phyloP scores from a whole-genome alignment of 2,113 vertebrate species.

The Elephantulus edwardii region DNA sequence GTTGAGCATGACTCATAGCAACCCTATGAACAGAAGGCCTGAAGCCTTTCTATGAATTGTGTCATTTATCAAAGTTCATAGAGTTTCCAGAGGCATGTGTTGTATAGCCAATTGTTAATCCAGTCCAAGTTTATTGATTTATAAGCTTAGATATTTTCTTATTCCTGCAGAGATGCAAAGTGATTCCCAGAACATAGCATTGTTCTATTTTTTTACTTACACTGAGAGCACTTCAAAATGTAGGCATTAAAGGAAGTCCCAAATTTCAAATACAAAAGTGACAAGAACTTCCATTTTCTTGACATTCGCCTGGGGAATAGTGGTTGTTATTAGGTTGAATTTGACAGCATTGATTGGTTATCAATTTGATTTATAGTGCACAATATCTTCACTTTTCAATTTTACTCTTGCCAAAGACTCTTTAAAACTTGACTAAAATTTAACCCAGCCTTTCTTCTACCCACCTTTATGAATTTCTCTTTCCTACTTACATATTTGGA shows the following conservation, averaged over 20 bases:
- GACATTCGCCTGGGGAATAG: conserved; percentile 80
- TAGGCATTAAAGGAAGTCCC: conserved; percentile 72
- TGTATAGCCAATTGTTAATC: neutral
- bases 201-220: conserved; percentile 45
- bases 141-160: neutral
- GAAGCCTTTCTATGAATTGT: too few species aligned
- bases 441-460: neutral
- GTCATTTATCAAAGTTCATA: too few species aligned
- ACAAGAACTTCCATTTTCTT: conserved; percentile 82
- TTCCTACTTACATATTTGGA: conserved; percentile 40
- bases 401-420: conserved; percentile 51
- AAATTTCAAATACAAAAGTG: conserved; percentile 79
- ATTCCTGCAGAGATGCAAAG: neutral
- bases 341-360: conserved; percentile 82
- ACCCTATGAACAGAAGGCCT: too few species aligned
- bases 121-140: neutral
- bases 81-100: too few species aligned
- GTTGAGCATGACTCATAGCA: too few species aligned
- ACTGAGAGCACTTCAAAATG: conserved; percentile 36
- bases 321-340: conserved; percentile 79
- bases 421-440: conserved; percentile 41
- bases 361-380: conserved; percentile 80
- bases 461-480: neutral
- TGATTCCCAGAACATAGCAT: conserved; percentile 27
- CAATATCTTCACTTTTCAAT: conserved; percentile 55